Base-by-base conservation (phyloP, 2,797 vertebrate genomes). In the Crypturellus tataupa region DNA sequence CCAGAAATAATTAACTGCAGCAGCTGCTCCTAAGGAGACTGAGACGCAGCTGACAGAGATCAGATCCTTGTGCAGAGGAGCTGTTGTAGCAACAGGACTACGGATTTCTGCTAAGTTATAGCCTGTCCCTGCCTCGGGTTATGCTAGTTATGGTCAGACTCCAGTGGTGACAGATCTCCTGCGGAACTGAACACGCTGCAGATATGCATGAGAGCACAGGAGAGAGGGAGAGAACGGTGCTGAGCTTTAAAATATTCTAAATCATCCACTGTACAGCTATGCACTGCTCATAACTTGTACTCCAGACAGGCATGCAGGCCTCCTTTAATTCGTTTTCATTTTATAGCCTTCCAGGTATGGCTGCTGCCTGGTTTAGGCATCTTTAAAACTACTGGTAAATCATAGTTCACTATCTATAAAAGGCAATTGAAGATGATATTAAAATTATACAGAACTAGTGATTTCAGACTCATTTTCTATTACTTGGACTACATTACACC, bases 181-280 rank as follows among this genome's bases (percentile, higher is more conserved):
- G 67, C 63, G 76, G 82, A 85, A 93, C 58, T 25, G 72, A 94
- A 93, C 75, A 81, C 40, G 9, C 76, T 35, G 51, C 65, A 83
- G 27, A 40, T 27, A 89, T 78, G 56, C 47, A 89, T 47, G 72
- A 70, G 42, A 68, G 42, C n/a, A 39, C 1, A 71, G 49, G 27
- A 85, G 62, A 80, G 68, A 71, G 14, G 23, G 62, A 89, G 35
- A 85, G 53, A 67, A 59, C 39, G 95, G 82, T 79, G 70, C 59
- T 63, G 82, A 75, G 80, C 63, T 84, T 89, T 84, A 87, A 92
- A 89, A 87, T 89, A 81, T 39, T 92, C 87, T 91, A 84, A 97
- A 95, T 92, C 94, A 94, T 47, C 89, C 82, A 81, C 80, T 81
- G 64, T 46, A 91, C 15, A 87, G 85, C 80, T 79, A 79, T 67